phyloP scores from a whole-genome alignment of 2,888 invertebrate species.

The Tachina fera region DNA sequence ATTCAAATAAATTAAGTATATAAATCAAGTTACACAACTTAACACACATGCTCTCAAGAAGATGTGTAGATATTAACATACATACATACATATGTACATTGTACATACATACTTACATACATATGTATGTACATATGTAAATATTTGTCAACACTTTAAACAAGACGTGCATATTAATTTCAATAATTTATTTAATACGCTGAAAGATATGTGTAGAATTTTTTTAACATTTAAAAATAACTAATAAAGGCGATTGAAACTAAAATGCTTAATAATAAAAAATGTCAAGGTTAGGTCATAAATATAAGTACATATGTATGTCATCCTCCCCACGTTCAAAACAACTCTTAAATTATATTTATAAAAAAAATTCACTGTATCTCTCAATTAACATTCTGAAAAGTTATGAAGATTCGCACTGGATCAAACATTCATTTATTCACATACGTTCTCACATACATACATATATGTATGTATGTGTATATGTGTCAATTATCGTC shows the following conservation, averaged over 20 bases:
- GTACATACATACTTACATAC: background rate
- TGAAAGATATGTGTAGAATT: background rate
- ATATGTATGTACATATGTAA: background rate
- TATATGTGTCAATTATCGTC: conserved; percentile 26
- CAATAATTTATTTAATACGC: background rate
- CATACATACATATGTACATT: background rate
- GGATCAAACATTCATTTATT: too few relatives aligned
- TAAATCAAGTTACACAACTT: conserved; percentile 32
- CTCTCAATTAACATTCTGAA: conserved; percentile 17
- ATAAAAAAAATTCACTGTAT: too few relatives aligned
- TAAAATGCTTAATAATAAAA: background rate
- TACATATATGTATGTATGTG: too few relatives aligned
- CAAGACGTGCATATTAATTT: background rate
- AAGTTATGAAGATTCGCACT: background rate
- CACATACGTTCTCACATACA: background rate
- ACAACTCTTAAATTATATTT: too few relatives aligned
- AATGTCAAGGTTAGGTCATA: too few relatives aligned
- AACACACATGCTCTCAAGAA: conserved; percentile 39
- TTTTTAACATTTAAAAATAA: background rate
- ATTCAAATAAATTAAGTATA: conserved; percentile 50
- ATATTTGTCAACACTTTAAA: conserved; percentile 28
- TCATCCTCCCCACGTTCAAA: too few relatives aligned
- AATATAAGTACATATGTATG: too few relatives aligned
- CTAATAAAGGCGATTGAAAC: background rate
- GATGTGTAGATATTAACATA: background rate